Evolutionary conservation across 1,140 invertebrate species (phyloP).

Genomic region (Solen grandis): DNA sequence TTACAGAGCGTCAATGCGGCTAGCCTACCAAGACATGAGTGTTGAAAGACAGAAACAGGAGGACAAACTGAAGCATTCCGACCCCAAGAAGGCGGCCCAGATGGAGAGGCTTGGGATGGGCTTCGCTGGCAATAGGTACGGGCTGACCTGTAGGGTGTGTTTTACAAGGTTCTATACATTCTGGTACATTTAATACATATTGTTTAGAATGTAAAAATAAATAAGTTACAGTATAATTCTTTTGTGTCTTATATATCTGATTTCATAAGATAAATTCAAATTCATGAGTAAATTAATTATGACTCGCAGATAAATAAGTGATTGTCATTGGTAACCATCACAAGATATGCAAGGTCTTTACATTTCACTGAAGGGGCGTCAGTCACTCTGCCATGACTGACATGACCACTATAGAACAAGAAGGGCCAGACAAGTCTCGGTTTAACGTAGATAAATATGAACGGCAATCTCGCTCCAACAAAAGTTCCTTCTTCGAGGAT

Average conservation of each 20-base stretch:
- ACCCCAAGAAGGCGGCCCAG: conserved; percentile 94
- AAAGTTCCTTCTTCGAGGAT: conserved; percentile 80
- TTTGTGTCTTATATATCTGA: too few relatives aligned
- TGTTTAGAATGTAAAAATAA: too few relatives aligned
- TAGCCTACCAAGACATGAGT: conserved; percentile 94
- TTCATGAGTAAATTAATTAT: too few relatives aligned
- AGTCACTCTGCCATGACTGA: conserved; percentile 96
- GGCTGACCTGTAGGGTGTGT: conserved; percentile 12
- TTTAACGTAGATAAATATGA: conserved; percentile 60
- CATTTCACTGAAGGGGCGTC: conserved; percentile 85
- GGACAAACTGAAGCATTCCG: conserved; percentile 87
- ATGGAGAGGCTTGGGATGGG: conserved; percentile 97
- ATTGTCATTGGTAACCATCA: too few relatives aligned
- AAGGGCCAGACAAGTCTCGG: conserved; percentile 56
- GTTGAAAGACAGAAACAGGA: conserved; percentile 89
- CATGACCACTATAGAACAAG: conserved; percentile 95
- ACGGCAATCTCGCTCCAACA: conserved; percentile 50
- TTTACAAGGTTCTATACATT: too few relatives aligned
- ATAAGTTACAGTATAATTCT: too few relatives aligned
- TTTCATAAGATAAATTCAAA: too few relatives aligned
- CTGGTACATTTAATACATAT: too few relatives aligned
- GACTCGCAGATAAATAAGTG: too few relatives aligned
- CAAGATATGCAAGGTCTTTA: too few relatives aligned
- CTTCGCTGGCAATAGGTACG: conserved; percentile 85
- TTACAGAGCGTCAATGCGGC: conserved; percentile 87